These are phyloP conservation scores for Parnassius glacialis DNA, from an alignment of 2,888 invertebrate species.

Conservation along the genomic window DNA sequence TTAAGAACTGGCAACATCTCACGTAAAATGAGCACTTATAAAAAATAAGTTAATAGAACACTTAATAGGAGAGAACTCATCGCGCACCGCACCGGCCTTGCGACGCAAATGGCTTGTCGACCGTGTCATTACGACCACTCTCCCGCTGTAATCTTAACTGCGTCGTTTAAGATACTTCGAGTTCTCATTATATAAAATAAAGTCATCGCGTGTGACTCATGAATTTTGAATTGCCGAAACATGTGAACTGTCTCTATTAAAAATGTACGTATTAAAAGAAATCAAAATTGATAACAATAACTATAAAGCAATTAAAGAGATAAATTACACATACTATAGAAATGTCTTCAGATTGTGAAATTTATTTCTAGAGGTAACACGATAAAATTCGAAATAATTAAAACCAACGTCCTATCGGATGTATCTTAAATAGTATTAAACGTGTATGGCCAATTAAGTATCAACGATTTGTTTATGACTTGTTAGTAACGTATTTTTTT, in stretches of 20 bases:
- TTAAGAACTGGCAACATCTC: conserved; percentile 23
- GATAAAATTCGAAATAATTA: conserved; percentile 1
- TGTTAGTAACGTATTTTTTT: conserved; percentile 3
- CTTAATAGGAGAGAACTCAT: conserved; percentile 27
- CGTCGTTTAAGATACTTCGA: conserved; percentile 58
- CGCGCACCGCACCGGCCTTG: conserved; percentile 40
- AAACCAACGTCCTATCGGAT: conserved; percentile 4
- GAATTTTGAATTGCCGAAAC: conserved; percentile 24
- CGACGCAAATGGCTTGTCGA: conserved; percentile 51
- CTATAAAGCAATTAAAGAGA: neutral
- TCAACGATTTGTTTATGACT: neutral
- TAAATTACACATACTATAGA: neutral
- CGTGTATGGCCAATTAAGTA: neutral
- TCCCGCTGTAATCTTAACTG: conserved; percentile 58
- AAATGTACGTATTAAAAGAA: conserved; percentile 3
- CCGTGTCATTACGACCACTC: conserved; percentile 55
- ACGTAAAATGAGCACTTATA: conserved; percentile 25
- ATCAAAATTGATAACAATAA: conserved; percentile 6
- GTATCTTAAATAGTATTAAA: conserved; percentile 4
- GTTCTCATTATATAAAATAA: conserved; percentile 44
- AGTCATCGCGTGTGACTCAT: conserved; percentile 42
- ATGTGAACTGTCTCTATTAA: conserved; percentile 9
- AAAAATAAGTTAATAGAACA: conserved; percentile 25
- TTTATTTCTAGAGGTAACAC: neutral
- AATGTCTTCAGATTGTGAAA: neutral